Percentiles rank a stretch among this genome's conserved stretches.
These are phyloP conservation scores for Rhabdomys pumilio DNA, from an alignment of 2,797 vertebrate genomes.

Conservation along the genomic window DNA sequence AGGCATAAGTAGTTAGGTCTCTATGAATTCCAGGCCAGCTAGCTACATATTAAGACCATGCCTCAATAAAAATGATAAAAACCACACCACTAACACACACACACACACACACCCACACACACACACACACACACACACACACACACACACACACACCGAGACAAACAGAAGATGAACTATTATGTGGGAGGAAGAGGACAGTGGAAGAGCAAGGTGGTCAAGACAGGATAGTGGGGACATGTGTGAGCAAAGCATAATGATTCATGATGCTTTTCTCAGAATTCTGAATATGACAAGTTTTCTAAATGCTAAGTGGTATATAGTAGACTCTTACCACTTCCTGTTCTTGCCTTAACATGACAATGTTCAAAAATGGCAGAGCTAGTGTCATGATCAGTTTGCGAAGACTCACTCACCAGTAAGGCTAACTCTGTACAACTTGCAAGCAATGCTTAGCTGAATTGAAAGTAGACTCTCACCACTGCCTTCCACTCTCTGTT, in stretches of 20 bases:
- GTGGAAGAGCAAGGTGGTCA: neutral
- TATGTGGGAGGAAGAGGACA: neutral
- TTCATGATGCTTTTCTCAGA: neutral
- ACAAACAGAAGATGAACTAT: neutral
- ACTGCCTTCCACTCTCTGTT: neutral
- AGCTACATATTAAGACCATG: too few relatives aligned
- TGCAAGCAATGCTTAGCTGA: neutral
- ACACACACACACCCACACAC: too few relatives aligned
- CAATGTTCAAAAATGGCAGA: neutral
- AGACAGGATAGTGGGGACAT: neutral
- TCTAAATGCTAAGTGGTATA: too few relatives aligned
- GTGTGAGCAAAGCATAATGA: neutral
- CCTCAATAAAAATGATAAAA: too few relatives aligned
- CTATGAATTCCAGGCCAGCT: neutral
- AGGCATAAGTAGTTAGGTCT: too few relatives aligned
- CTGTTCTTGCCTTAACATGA: too few relatives aligned
- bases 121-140: neutral
- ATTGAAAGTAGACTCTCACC: neutral
- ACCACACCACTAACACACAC: too few relatives aligned
- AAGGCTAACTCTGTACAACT: neutral
- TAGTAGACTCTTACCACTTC: too few relatives aligned
- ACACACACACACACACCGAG: neutral
- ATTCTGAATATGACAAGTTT: too few relatives aligned
- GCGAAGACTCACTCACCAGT: neutral
- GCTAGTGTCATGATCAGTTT: neutral